Evolutionary conservation across 1,140 invertebrate genomes (phyloP).

Genomic region (Batillaria attramentaria): DNA sequence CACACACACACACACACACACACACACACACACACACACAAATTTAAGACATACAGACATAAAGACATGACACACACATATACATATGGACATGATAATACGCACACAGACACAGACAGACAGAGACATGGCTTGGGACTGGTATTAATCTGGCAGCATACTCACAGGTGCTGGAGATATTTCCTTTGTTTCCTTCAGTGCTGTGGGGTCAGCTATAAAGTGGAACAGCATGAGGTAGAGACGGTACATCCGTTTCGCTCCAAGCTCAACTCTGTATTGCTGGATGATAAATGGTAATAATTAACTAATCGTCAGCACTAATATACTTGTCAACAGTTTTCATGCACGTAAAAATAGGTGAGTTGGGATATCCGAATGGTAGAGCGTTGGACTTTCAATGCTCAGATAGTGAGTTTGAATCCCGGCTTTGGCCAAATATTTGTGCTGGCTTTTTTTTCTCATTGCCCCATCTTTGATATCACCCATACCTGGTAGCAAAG

Average conservation of each 20-base stretch:
- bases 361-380: no score
- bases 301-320: no score
- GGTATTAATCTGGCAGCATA: not conserved
- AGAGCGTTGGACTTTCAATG: no score
- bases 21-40: no score
- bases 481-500: no score
- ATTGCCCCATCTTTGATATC: no score
- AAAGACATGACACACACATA: not conserved
- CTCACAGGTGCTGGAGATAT: not conserved
- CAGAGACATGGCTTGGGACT: not conserved
- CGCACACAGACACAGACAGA: not conserved
- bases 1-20: no score
- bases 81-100: not conserved
- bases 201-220: not conserved
- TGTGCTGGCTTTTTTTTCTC: no score
- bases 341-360: no score
- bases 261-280: slow-evolving; percentile 23
- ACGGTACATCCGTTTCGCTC: slow-evolving; percentile 26
- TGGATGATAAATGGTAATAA: slow-evolving; percentile 17
- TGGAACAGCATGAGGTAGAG: slow-evolving; percentile 31
- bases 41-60: not conserved
- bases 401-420: no score
- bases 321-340: no score
- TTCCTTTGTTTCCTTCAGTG: not conserved
- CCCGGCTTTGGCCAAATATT: no score